phyloP scores from a whole-genome alignment of 1,140 invertebrate species.

The Drosophila baimaii region DNA sequence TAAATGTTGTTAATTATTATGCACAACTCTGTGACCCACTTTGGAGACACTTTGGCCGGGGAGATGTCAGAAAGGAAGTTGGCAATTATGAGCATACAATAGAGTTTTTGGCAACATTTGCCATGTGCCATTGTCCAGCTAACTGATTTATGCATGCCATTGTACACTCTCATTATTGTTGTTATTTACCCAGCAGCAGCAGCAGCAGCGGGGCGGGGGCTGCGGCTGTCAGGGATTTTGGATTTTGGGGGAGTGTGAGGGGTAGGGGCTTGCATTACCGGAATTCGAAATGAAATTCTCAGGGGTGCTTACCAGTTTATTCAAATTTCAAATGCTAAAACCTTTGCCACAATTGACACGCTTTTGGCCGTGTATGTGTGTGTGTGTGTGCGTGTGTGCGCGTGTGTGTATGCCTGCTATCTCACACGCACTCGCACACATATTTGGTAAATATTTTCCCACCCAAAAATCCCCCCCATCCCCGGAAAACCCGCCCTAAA shows the following conservation, averaged over 20 bases:
- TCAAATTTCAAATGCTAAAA: slow-evolving; percentile 51
- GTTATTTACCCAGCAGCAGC: slow-evolving; percentile 17
- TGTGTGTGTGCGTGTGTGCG: slow-evolving; percentile 2
- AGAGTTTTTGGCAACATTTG: slow-evolving; percentile 49
- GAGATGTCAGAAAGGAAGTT: slow-evolving; percentile 45
- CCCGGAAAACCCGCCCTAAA: slow-evolving; percentile 9
- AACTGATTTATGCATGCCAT: slow-evolving; percentile 55
- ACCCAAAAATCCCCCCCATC: not conserved
- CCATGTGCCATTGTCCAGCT: slow-evolving; percentile 45
- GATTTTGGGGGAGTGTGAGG: not conserved
- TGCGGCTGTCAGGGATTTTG: not conserved
- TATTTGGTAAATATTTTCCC: slow-evolving; percentile 40
- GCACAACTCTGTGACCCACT: slow-evolving; percentile 38
- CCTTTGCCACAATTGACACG: slow-evolving; percentile 56
- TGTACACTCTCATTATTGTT: slow-evolving; percentile 52
- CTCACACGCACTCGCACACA: slow-evolving; percentile 22
- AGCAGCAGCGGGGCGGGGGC: not conserved
- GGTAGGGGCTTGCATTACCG: slow-evolving; percentile 12
- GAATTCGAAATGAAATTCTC: slow-evolving; percentile 50
- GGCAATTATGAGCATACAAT: slow-evolving; percentile 51
- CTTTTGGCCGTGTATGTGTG: slow-evolving; percentile 14
- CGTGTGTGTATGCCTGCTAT: slow-evolving; percentile 5
- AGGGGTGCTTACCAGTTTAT: slow-evolving; percentile 36
- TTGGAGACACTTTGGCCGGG: not conserved
- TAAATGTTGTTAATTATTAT: slow-evolving; percentile 55